phyloP scores from a whole-genome alignment of 2,888 invertebrate species.

The Eristalis tenax region DNA sequence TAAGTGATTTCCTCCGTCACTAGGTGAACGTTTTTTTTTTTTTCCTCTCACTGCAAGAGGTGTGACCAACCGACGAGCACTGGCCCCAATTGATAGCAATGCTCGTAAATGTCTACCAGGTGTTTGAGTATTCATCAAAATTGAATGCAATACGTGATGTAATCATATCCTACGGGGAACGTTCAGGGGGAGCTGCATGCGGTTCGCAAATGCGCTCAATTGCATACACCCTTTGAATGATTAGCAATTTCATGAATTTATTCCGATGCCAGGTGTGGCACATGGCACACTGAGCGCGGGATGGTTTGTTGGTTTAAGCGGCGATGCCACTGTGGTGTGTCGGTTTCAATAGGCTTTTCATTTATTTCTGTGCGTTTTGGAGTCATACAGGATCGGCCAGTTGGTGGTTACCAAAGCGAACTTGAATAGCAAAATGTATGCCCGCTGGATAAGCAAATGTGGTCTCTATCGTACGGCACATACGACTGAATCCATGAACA shows the following conservation, averaged over 20 bases:
- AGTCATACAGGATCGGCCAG: no score
- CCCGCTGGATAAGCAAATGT: no score
- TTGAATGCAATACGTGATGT: not conserved
- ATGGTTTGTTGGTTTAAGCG: not conserved
- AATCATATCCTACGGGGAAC: not conserved
- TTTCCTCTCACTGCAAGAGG: not conserved
- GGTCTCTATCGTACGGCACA: no score
- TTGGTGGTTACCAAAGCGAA: no score
- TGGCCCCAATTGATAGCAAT: not conserved
- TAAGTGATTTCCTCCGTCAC: not conserved
- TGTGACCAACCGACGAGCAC: not conserved
- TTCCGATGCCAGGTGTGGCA: not conserved
- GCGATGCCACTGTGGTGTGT: not conserved
- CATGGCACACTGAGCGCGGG: not conserved
- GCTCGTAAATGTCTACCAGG: not conserved
- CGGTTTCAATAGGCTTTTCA: no score
- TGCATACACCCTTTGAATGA: not conserved
- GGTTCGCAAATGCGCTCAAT: not conserved
- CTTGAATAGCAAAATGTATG: no score
- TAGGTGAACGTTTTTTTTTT: no score
- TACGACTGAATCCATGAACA: no score
- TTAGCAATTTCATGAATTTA: not conserved
- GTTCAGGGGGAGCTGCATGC: not conserved
- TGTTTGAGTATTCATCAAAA: not conserved
- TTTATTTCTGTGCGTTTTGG: no score